Base-by-base conservation (phyloP, 2,888 invertebrate species). In the Macrophya alboannulata region DNA sequence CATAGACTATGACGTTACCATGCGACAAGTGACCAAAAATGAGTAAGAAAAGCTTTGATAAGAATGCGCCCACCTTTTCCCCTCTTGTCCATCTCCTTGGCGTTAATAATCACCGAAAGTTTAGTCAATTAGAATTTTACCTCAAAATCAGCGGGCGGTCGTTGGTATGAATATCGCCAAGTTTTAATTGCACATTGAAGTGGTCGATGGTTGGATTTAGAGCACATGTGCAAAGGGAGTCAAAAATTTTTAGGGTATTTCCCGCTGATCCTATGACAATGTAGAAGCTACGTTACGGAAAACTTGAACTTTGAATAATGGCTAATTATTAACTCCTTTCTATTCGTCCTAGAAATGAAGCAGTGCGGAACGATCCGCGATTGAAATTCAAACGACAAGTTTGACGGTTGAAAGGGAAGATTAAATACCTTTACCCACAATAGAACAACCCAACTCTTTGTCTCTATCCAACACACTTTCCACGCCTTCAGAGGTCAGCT, bases 181-280 rank as follows among this genome's bases (percentile, higher is more conserved):
- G 6, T 40, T 48, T 76, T 45, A 25, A 31, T 45, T 25, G 0
- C 25, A 62, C 25, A 21, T 25, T 62, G 25, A 21, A 25, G 62
- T 62, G 37, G 17, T 31, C 15, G 0, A 17, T 10, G 8, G 31
- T 6, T 37, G 68, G 37, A 15, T 31, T 17, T 25, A 37, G 31
- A n/a, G 8, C 25, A n/a, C 37, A 51, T 55, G 37, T 77, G 55
- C 37, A 37, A 51, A 37, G 55, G 9, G n/a, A 4, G 17, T 37
- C 37, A 3, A 2, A 37, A 17, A 17, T 31, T 37, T 17, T 77
- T 1, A 31, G 25, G 51, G 51, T 48, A 31, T 77, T 37, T 55
- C 77, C 51, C 55, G 55, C 31, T 77, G 4, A 77, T 77, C 55
- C 51, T 37, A 25, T 77, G 51, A 31, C 51, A 77, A 77, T 77